Evolutionary conservation across 1,140 invertebrate genomes (phyloP).

Genomic region (Oryctes rhinoceros): DNA sequence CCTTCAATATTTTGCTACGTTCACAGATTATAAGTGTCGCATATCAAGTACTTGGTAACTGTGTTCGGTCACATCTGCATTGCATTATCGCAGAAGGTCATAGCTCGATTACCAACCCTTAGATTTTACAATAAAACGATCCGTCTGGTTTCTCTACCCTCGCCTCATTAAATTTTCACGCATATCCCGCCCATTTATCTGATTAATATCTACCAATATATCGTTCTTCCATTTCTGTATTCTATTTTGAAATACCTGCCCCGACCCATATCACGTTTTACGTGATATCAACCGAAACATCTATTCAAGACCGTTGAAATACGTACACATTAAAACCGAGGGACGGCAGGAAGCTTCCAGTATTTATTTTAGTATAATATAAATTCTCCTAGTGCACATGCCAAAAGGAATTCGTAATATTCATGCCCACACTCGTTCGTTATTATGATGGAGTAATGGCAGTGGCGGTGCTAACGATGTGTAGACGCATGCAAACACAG

Average conservation of each 20-base stretch:
- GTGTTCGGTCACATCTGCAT: too few relatives aligned
- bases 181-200: conserved; percentile 27
- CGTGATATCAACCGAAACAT: conserved; percentile 20
- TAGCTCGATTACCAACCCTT: not conserved
- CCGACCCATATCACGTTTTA: conserved; percentile 23
- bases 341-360: conserved; percentile 15
- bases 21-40: too few relatives aligned
- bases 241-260: conserved; percentile 30
- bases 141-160: not conserved
- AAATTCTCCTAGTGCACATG: conserved; percentile 31
- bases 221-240: conserved; percentile 23
- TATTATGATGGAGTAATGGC: not conserved
- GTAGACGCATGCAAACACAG: not conserved
- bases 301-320: not conserved
- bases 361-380: conserved; percentile 37
- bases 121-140: not conserved
- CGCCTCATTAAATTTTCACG: not conserved
- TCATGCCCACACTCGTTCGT: not conserved
- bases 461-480: not conserved
- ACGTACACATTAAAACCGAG: conserved; percentile 12
- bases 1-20: too few relatives aligned
- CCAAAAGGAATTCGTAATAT: conserved; percentile 29
- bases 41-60: too few relatives aligned
- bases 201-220: conserved; percentile 32
- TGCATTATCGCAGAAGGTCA: too few relatives aligned